These are phyloP conservation scores for Hyaena hyaena DNA, from an alignment of 2,113 vertebrate species.

Conservation along the genomic window DNA sequence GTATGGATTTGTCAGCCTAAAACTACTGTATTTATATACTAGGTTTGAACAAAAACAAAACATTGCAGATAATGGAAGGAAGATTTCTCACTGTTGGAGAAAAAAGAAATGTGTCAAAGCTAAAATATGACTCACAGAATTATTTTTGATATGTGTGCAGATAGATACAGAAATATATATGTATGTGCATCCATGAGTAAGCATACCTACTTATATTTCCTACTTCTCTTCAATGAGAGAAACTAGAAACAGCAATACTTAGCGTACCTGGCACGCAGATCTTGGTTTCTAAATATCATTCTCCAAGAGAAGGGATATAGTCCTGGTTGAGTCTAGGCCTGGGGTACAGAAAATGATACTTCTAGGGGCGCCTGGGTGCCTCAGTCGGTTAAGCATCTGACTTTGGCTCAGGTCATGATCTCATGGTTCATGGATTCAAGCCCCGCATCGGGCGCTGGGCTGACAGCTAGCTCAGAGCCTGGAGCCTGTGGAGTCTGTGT, in stretches of 20 bases:
- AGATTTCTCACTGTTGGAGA: neutral
- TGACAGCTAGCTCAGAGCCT: too few relatives aligned
- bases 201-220: neutral
- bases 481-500: too few relatives aligned
- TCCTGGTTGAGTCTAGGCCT: neutral
- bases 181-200: neutral
- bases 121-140: neutral
- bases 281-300: neutral
- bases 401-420: too few relatives aligned
- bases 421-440: too few relatives aligned
- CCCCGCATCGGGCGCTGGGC: too few relatives aligned
- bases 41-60: conserved; percentile 10
- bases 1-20: neutral
- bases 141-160: neutral
- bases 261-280: neutral
- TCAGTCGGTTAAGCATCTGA: too few relatives aligned
- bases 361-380: too few relatives aligned
- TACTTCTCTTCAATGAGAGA: neutral
- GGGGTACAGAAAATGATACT: neutral
- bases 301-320: neutral
- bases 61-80: neutral
- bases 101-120: neutral
- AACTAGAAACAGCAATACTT: neutral
- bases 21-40: neutral
- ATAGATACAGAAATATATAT: neutral